phyloP scores from a whole-genome alignment of 2,888 invertebrate species.

The Dysmachus trigonus region DNA sequence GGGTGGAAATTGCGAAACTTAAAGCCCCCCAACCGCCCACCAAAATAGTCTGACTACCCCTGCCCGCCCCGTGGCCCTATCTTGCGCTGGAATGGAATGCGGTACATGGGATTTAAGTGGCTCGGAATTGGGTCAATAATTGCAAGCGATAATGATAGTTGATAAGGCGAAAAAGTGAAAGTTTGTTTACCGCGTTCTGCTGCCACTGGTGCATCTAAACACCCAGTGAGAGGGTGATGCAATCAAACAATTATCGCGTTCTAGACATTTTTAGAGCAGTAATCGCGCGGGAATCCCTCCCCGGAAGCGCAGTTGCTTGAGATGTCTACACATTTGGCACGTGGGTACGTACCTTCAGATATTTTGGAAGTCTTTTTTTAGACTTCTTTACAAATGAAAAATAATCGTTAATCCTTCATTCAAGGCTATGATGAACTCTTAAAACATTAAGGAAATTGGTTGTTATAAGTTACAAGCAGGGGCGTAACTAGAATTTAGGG shows the following conservation, averaged over 20 bases:
- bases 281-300: neutral
- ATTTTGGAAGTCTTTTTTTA: neutral
- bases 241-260: neutral
- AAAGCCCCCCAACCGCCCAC: neutral
- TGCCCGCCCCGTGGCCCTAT: neutral
- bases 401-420: neutral
- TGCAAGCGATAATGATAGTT: constrained; percentile 22
- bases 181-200: constrained; percentile 14
- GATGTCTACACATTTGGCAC: no score
- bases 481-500: no score
- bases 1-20: constrained; percentile 30
- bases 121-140: constrained; percentile 36
- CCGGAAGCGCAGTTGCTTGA: neutral
- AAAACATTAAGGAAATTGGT: neutral
- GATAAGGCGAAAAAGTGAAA: constrained; percentile 36
- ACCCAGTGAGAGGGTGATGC: neutral
- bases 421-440: neutral
- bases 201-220: neutral
- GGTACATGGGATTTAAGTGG: constrained; percentile 35
- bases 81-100: constrained; percentile 31
- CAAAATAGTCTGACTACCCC: constrained; percentile 1
- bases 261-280: neutral
- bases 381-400: neutral
- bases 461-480: no score
- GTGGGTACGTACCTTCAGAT: neutral